Evolutionary conservation across 2,113 vertebrate genomes (phyloP), one percentile per base, ranked within the genome.

Genomic region (Nyctereutes procyonoides): DNA sequence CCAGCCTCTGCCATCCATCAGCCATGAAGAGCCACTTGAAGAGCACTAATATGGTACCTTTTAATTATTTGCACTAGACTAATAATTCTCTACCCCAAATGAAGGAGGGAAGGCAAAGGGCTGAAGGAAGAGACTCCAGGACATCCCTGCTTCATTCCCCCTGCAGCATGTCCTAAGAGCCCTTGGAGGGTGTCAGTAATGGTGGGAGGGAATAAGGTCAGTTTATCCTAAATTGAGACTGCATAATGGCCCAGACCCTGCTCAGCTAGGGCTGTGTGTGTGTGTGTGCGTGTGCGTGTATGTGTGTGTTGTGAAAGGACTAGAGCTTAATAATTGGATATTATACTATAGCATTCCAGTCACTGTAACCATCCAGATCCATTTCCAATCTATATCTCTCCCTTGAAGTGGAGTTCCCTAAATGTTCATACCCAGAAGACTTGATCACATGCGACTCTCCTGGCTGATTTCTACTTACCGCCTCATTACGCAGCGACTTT

Each of bases 381-480:
- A 63, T 94, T 93, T 81, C 79, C 48, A 62, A 55, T 90, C 58
- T 35, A 32, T 88, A 95, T 74, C 63, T 82, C 43, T 53, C n/a
- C 53, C 58, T 65, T 56, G 28, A n/a, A 28, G 7, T 28, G 69
- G 43, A 88, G 14, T 71, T 65, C 58, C 26, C 65, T 85, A 13
- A n/a, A 84, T 35, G 48, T 90, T 83, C 53, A 35, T 32, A 56
- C n/a, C 22, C 82, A 28, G 53, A 51, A 81, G 60, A 92, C 60
- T 58, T 71, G 9, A 10, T 7, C 2, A 28, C n/a, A 35, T 30
- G 17, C 22, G 35, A 38, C n/a, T 20, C 30, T 53, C 51, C 80
- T 28, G 28, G 30, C 28, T 4, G 11, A 28, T 51, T 58, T 86
- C 19, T 12, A 19, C 38, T 56, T 56, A 58, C 30, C 20, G 65